Percentiles rank a stretch among this genome's conserved stretches.
Evolutionary conservation across 2,113 vertebrate species (phyloP).

Genomic region (Ailuropoda melanoleuca): DNA sequence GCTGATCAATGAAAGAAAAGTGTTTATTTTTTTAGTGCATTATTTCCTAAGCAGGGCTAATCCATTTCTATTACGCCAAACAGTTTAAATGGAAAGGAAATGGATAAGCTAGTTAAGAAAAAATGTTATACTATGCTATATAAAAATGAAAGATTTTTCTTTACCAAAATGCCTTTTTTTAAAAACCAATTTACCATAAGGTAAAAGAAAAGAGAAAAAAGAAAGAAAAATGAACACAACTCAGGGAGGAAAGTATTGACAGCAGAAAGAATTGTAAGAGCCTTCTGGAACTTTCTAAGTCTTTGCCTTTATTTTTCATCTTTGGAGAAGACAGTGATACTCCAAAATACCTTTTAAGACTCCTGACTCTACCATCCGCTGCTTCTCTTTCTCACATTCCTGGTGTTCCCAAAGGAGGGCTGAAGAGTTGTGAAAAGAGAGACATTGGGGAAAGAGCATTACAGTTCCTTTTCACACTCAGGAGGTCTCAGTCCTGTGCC

Average conservation of each 20-base stretch:
- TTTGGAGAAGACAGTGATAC: neutral
- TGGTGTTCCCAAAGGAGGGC: neutral
- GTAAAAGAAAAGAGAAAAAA: neutral
- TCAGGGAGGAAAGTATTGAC: neutral
- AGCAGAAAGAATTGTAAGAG: neutral
- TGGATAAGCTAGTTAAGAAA: neutral
- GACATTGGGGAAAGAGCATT: neutral
- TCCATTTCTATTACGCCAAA: neutral
- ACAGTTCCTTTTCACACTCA: neutral
- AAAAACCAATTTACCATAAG: neutral
- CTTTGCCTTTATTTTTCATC: neutral
- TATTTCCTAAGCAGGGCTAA: conserved; percentile 31
- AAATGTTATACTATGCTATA: neutral
- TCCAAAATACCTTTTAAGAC: neutral
- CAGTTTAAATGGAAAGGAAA: conserved; percentile 43
- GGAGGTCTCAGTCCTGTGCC: neutral
- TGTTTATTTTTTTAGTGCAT: neutral
- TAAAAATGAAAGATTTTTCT: neutral
- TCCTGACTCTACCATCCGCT: neutral
- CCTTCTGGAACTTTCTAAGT: neutral
- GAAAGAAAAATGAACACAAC: neutral
- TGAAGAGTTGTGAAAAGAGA: conserved; percentile 7
- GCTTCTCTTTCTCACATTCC: neutral
- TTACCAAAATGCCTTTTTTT: neutral
- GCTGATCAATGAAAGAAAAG: neutral